Percentiles rank a stretch among this genome's conserved stretches.
Evolutionary conservation across 1,140 invertebrate genomes (phyloP).

Genomic region (Luehdorfia chinensis): DNA sequence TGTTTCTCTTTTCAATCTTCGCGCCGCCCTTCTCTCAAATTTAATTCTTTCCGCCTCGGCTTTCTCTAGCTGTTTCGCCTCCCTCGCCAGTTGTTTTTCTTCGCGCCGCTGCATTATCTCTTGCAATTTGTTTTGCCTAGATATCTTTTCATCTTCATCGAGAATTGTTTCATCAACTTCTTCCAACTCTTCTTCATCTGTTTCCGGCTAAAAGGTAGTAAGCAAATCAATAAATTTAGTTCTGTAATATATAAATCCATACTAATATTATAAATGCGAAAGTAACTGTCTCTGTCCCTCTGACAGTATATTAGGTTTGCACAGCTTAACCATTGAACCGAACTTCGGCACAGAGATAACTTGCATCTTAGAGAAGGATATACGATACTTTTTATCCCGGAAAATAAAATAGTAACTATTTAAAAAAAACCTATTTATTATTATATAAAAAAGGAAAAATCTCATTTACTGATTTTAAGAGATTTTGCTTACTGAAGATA

Average conservation of each 20-base stretch:
- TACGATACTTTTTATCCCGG: too few relatives aligned
- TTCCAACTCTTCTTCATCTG: constrained; percentile 55
- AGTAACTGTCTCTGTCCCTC: too few relatives aligned
- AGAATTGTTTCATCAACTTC: constrained; percentile 63
- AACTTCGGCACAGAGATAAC: too few relatives aligned
- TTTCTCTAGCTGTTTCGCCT: constrained; percentile 46
- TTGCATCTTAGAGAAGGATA: too few relatives aligned
- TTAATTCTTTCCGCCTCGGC: constrained; percentile 47
- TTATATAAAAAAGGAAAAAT: too few relatives aligned
- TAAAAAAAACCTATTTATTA: too few relatives aligned
- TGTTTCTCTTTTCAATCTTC: constrained; percentile 50
- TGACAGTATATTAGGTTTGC: too few relatives aligned
- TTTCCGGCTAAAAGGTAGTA: constrained; percentile 38
- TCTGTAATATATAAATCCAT: not conserved
- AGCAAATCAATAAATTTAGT: constrained; percentile 12
- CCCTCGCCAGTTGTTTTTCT: constrained; percentile 36
- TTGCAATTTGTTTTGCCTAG: constrained; percentile 37
- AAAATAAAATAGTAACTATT: too few relatives aligned
- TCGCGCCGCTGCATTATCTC: constrained; percentile 38
- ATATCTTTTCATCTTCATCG: constrained; percentile 57
- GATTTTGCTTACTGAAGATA: too few relatives aligned
- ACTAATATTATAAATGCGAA: too few relatives aligned
- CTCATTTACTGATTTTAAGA: too few relatives aligned
- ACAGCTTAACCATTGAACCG: too few relatives aligned
- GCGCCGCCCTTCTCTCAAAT: constrained; percentile 51